phyloP scores from a whole-genome alignment of 2,797 vertebrate species.

The Enteromius thamalakanensis region DNA sequence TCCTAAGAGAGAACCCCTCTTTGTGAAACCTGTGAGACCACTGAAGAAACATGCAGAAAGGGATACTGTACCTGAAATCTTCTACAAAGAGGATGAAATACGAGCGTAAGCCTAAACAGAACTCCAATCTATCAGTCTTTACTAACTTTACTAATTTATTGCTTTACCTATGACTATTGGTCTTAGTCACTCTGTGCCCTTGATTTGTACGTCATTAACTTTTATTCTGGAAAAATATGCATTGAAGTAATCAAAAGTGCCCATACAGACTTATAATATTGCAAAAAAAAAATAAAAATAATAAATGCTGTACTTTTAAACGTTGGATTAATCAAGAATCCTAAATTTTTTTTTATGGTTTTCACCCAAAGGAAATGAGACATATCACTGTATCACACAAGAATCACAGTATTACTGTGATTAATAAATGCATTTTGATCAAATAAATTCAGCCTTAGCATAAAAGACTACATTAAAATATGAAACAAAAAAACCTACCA shows the following conservation, averaged over 20 bases:
- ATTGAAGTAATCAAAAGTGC: background rate
- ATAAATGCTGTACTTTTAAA: background rate
- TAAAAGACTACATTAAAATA: background rate
- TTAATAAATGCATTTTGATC: background rate
- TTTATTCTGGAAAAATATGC: background rate
- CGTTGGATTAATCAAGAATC: background rate
- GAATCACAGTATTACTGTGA: background rate
- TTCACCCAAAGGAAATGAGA: background rate
- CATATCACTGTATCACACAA: background rate
- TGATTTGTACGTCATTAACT: background rate
- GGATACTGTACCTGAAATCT: constrained; percentile 75
- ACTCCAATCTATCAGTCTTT: background rate
- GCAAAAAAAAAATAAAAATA: background rate
- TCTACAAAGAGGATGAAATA: constrained; percentile 87
- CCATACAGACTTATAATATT: background rate
- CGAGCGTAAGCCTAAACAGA: constrained; percentile 82
- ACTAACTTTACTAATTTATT: background rate
- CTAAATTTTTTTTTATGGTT: background rate
- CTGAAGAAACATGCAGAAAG: constrained; percentile 56
- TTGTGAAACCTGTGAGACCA: constrained; percentile 63
- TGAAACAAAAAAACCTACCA: background rate
- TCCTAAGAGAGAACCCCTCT: constrained; percentile 80
- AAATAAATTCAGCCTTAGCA: background rate
- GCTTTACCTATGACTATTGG: background rate
- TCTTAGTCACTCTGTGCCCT: background rate